Evolutionary conservation across 2,888 invertebrate genomes (phyloP), one percentile per base, ranked within the genome.

Genomic region (Drosophila macrospina): DNA sequence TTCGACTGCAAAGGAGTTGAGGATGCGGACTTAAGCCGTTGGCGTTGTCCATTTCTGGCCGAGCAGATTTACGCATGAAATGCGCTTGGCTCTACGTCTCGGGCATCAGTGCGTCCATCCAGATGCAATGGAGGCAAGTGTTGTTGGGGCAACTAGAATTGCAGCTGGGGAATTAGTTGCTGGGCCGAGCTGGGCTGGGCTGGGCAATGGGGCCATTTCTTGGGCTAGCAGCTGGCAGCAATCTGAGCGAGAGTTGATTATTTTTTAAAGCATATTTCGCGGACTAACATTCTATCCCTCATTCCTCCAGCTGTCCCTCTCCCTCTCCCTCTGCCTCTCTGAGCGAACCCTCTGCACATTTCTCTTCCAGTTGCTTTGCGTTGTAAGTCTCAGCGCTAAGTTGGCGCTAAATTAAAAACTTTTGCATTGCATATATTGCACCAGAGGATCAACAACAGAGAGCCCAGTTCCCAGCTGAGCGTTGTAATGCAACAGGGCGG

Each of bases 361-460:
- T 66, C 47, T 69, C 81, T 74, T 84, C 62, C 85, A 84, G 87
- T 80, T 88, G 82, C 88, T 88, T 88, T 74, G 64, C 86, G 64
- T 47, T 74, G 80, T 55, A 72, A 82, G 84, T 82, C 88, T 75
- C 82, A 69, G 83, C 73, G 86, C 83, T 87, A 85, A 89, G 89
- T 89, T 85, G 88, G 86, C 89, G 84, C 84, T 89, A 85, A 85
- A 85, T 85, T 85, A 85, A 85, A 85, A 85, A 89, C 79, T 89
- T 89, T 89, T 72, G 72, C 86, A 70, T 86, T 88, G 84, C 83
- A 83, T 84, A 86, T 88, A 88, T 86, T 84, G 79, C 85, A 70
- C 65, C 62, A 64, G 69, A 72, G 79, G 66, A 78, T 69, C 66
- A 74, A 60, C 77, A 70, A 73, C 63, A 64, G 54, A 64, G 54